Conservation (phyloP, 2,113 vertebrate species). For the Dermatemys mawii region DNA sequence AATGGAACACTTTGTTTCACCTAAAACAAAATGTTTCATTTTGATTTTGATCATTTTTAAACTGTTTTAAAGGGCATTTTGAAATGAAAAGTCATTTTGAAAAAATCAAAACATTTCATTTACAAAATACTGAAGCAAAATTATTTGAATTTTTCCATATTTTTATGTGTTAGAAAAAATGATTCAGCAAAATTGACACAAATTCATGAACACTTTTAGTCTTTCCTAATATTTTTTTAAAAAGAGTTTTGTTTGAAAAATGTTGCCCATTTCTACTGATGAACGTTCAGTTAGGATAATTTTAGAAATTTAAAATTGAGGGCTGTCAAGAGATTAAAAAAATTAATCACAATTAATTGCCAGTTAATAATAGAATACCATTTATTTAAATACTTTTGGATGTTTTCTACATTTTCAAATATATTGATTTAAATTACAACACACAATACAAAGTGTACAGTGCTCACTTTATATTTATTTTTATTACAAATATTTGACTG, state of each 20-base stretch:
- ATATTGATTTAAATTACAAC: no score
- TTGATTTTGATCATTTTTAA: not conserved
- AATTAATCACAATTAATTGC: no score
- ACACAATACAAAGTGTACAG: no score
- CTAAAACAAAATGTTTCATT: not conserved
- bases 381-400: no score
- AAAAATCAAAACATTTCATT: rapidly evolving
- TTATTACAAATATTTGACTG: no score
- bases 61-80: not conserved
- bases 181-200: not conserved
- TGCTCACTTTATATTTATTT: no score
- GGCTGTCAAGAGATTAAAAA: no score
- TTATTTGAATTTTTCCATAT: not conserved
- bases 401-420: no score
- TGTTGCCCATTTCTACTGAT: not conserved
- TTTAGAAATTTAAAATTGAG: not conserved
- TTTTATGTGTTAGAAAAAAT: not conserved
- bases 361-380: no score
- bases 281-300: no score
- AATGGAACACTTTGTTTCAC: not conserved
- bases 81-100: not conserved
- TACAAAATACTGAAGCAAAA: not conserved
- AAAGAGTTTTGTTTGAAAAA: not conserved
- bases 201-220: not conserved
- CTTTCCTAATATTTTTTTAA: no score